Evolutionary conservation across 2,888 invertebrate species (phyloP).

Genomic region (Phragmatobia fuliginosa): DNA sequence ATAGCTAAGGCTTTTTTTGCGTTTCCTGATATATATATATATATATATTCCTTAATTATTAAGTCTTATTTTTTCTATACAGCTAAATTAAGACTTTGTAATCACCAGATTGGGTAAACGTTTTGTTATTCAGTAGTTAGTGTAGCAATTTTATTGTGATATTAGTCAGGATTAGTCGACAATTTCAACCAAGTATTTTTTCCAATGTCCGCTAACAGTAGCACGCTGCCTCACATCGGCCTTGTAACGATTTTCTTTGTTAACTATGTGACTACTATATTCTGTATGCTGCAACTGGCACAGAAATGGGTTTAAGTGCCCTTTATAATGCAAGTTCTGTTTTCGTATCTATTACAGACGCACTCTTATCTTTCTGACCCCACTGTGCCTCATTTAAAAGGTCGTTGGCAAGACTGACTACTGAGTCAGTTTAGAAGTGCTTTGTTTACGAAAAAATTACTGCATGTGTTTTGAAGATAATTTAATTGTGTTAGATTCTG

Average conservation of each 20-base stretch:
- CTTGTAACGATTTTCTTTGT: constrained; percentile 54
- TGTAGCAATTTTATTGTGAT: background rate
- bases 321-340: constrained; percentile 19
- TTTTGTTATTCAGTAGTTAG: background rate
- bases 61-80: background rate
- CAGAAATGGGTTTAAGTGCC: constrained; percentile 25
- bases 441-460: constrained; percentile 31
- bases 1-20: background rate
- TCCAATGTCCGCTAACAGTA: constrained; percentile 25
- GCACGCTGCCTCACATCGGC: constrained; percentile 30
- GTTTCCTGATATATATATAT: background rate
- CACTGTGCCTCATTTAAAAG: background rate
- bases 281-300: constrained; percentile 24
- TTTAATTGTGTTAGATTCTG: constrained; percentile 24
- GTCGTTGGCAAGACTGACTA: background rate
- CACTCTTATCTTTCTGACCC: constrained; percentile 5
- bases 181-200: background rate
- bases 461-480: constrained; percentile 26
- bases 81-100: background rate
- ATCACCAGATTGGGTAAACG: background rate
- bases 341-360: constrained; percentile 18
- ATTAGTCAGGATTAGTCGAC: background rate
- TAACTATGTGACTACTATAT: constrained; percentile 47
- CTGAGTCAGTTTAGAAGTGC: background rate
- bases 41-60: background rate